phyloP scores from a whole-genome alignment of 2,797 vertebrate genomes.

The Furcifer pardalis region DNA sequence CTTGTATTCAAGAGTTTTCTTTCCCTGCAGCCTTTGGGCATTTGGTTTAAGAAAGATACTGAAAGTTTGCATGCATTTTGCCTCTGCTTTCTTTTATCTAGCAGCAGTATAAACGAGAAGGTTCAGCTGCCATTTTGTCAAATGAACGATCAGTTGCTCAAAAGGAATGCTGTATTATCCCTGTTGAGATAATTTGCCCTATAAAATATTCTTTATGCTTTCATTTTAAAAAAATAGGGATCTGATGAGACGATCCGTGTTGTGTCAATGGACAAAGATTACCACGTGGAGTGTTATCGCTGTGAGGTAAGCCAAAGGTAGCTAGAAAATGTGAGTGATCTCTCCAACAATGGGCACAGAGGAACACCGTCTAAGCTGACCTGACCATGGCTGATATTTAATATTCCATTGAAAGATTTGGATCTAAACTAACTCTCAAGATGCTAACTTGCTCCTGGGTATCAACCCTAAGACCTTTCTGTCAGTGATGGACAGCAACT shows the following conservation, averaged over 20 bases:
- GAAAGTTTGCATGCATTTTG: slow-evolving; percentile 35
- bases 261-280: slow-evolving; percentile 97
- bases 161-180: neutral
- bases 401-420: too few relatives aligned
- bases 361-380: too few relatives aligned
- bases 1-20: neutral
- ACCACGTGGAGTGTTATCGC: slow-evolving; percentile 94
- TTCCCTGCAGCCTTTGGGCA: neutral
- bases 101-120: slow-evolving; percentile 24
- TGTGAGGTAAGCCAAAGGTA: slow-evolving; percentile 85
- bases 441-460: too few relatives aligned
- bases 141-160: neutral
- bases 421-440: too few relatives aligned
- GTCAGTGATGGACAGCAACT: too few relatives aligned
- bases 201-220: neutral
- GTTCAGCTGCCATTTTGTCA: neutral
- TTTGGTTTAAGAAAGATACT: rapidly evolving
- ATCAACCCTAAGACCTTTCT: too few relatives aligned
- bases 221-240: slow-evolving; percentile 78
- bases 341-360: too few relatives aligned
- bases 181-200: neutral
- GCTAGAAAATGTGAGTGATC: neutral
- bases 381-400: too few relatives aligned
- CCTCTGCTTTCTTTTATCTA: slow-evolving; percentile 17
- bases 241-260: slow-evolving; percentile 96